These are phyloP conservation scores for Clupea harengus DNA, from an alignment of 2,113 vertebrate species.

Conservation along the genomic window DNA sequence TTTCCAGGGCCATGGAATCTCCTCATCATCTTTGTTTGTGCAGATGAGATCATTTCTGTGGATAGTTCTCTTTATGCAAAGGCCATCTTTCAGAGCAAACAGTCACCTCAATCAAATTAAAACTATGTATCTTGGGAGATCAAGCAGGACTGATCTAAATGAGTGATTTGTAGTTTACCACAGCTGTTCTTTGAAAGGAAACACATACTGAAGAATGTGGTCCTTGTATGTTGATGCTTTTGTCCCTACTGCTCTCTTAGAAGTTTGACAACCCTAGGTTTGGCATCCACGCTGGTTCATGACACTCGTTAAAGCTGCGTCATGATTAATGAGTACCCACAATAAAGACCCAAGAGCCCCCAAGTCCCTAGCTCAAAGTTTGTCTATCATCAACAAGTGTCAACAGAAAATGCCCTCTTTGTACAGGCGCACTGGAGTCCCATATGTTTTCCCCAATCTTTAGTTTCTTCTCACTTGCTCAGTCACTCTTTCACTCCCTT, in stretches of 20 bases:
- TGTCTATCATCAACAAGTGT: conserved; percentile 66
- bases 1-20: not conserved
- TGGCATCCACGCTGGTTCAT: too few species aligned
- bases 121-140: not conserved
- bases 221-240: not conserved
- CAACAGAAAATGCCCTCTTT: conserved; percentile 59
- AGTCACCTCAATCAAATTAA: not conserved
- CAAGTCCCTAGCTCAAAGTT: conserved; percentile 57
- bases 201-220: not conserved
- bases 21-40: not conserved
- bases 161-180: not conserved
- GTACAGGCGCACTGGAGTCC: conserved; percentile 56
- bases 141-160: not conserved
- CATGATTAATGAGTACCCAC: not conserved
- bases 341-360: conserved; percentile 17
- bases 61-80: too few species aligned
- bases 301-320: not conserved
- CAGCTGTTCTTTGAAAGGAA: not conserved
- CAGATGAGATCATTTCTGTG: not conserved
- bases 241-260: too few species aligned
- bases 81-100: not conserved
- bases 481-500: not conserved
- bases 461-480: conserved; percentile 47
- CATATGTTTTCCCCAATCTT: conserved; percentile 66
- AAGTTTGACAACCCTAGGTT: too few species aligned